Conservation (phyloP, 2,113 vertebrate species). For the Neogobius melanostomus region DNA sequence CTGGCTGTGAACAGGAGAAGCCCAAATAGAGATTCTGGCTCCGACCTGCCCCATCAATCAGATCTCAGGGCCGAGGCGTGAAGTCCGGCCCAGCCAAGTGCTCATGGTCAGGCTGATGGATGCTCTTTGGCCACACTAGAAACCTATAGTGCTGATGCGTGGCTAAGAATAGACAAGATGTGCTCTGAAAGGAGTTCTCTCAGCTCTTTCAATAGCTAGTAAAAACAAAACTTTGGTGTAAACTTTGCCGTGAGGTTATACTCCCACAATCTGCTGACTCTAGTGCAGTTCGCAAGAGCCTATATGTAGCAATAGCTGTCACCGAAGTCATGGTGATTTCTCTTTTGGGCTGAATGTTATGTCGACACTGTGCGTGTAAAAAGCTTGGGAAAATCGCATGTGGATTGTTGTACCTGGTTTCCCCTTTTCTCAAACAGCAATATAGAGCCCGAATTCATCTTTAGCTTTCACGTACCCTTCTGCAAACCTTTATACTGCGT, state of each 20-base stretch:
- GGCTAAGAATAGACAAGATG: conserved; percentile 52
- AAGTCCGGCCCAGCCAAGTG: conserved; percentile 40
- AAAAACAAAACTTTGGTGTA: conserved; percentile 34
- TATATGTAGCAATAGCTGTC: conserved; percentile 13
- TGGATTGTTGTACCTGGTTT: neutral
- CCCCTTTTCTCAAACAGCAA: too few relatives aligned
- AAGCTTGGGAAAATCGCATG: conserved; percentile 3
- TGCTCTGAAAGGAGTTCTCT: conserved; percentile 17
- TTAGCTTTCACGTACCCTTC: too few relatives aligned
- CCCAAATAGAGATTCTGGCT: conserved; percentile 17
- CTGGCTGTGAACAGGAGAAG: neutral
- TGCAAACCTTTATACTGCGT: too few relatives aligned
- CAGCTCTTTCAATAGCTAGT: conserved; percentile 38
- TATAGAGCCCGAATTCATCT: too few relatives aligned
- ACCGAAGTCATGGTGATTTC: conserved; percentile 10
- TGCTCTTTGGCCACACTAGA: conserved; percentile 46
- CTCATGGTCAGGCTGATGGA: conserved; percentile 45
- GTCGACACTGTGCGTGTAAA: conserved; percentile 8
- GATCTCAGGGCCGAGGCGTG: conserved; percentile 42
- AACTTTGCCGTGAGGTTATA: conserved; percentile 25
- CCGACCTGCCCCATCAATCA: conserved; percentile 33
- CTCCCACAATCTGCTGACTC: conserved; percentile 10
- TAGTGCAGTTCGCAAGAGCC: conserved; percentile 11
- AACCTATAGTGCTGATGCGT: conserved; percentile 54
- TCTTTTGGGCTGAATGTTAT: neutral